phyloP scores from a whole-genome alignment of 2,888 invertebrate species.

The Rhopalosiphum nymphaeae region DNA sequence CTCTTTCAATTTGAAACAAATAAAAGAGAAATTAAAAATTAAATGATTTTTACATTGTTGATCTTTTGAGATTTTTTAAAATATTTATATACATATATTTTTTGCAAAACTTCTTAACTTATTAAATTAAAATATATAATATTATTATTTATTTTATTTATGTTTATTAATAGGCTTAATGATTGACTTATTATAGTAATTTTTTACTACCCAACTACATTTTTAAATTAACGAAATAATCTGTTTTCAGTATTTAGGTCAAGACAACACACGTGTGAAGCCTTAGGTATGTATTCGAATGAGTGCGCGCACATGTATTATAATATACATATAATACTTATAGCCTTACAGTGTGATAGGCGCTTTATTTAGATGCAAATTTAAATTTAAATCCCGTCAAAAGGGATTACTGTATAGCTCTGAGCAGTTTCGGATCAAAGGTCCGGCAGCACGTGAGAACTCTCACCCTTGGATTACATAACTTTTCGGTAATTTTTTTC shows the following conservation, averaged over 20 bases:
- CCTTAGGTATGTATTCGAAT: neutral
- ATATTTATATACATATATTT: neutral
- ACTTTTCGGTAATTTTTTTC: slow-evolving; percentile 40
- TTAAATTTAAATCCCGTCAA: slow-evolving; percentile 51
- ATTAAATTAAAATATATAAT: neutral
- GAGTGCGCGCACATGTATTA: neutral
- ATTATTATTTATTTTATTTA: neutral
- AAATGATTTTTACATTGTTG: neutral
- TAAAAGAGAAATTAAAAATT: slow-evolving; percentile 1
- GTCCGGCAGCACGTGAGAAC: slow-evolving; percentile 45
- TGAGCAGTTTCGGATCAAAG: slow-evolving; percentile 55
- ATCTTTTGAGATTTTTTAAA: neutral
- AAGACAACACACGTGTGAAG: neutral
- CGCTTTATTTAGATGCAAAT: slow-evolving; percentile 50
- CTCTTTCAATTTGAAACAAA: neutral
- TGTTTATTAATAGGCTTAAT: neutral
- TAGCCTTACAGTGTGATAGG: neutral
- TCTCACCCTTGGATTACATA: slow-evolving; percentile 29
- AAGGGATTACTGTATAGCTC: slow-evolving; percentile 40
- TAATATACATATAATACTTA: neutral
- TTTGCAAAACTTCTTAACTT: neutral
- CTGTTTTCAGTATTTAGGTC: neutral
- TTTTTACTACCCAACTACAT: neutral
- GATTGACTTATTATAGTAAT: neutral
- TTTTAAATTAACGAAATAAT: neutral